phyloP scores from a whole-genome alignment of 2,797 vertebrate genomes.

The Rhinatrema bivittatum region DNA sequence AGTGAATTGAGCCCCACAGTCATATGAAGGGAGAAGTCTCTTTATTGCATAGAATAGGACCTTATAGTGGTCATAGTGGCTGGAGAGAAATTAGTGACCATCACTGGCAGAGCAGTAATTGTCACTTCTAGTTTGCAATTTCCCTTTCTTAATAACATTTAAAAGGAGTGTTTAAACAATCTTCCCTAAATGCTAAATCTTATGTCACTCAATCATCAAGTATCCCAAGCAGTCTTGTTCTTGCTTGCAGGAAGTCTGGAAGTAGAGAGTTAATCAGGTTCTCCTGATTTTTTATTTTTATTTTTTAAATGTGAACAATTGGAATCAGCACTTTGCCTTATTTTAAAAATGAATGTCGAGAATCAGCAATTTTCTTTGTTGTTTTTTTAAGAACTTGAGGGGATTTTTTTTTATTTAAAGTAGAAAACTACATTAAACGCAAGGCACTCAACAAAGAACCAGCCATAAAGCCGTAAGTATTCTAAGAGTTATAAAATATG shows the following conservation, averaged over 20 bases:
- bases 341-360: slow-evolving; percentile 65
- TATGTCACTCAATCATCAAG: background rate
- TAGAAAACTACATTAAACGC: slow-evolving; percentile 72
- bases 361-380: slow-evolving; percentile 64
- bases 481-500: slow-evolving; percentile 75
- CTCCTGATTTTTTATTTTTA: too few species aligned
- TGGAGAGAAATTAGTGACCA: too few species aligned
- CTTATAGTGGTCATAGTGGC: too few species aligned
- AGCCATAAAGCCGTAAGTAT: slow-evolving; percentile 73
- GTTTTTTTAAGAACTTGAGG: slow-evolving; percentile 50
- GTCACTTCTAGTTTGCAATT: too few species aligned
- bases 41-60: too few species aligned
- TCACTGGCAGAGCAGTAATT: too few species aligned
- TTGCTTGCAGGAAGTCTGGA: slow-evolving; percentile 34
- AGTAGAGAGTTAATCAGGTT: slow-evolving; percentile 63
- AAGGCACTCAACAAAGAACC: slow-evolving; percentile 66
- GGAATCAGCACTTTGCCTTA: slow-evolving; percentile 72
- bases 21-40: too few species aligned
- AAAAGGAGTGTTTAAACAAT: too few species aligned
- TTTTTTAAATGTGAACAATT: too few species aligned
- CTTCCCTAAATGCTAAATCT: too few species aligned
- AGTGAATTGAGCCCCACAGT: too few species aligned
- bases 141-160: too few species aligned
- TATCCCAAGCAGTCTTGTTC: slow-evolving; percentile 3
- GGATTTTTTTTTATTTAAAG: slow-evolving; percentile 68